These are phyloP conservation scores for Orthosia incerta DNA, from an alignment of 2,888 invertebrate species.

Conservation along the genomic window DNA sequence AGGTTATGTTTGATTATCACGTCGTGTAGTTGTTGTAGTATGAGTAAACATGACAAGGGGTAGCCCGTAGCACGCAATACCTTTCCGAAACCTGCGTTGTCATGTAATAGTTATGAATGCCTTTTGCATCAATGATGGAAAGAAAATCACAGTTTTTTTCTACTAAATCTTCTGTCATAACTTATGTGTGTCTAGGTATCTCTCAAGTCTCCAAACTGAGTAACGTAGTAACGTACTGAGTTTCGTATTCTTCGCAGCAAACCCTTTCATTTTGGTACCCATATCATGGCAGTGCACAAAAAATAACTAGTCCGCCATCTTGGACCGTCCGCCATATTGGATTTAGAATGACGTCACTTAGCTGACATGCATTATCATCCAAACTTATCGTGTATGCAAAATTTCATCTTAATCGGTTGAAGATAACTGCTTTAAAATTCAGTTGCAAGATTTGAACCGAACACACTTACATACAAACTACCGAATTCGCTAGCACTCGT, in stretches of 20 bases:
- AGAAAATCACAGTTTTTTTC: neutral
- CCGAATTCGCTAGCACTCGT: neutral
- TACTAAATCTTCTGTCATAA: slow-evolving; percentile 1
- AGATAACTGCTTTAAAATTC: no score
- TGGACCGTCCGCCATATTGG: no score
- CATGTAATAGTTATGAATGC: neutral
- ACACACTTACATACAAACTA: neutral
- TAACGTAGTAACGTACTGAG: neutral
- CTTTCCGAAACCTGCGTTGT: neutral
- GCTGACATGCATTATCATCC: no score
- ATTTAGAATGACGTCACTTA: no score
- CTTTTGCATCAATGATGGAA: neutral
- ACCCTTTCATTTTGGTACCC: no score
- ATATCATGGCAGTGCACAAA: no score
- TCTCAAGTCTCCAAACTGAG: neutral
- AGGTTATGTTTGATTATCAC: slow-evolving; percentile 35
- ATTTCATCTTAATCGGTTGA: no score
- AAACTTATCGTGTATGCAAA: no score
- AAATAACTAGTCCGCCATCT: no score
- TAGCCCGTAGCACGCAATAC: neutral
- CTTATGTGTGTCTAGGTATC: neutral
- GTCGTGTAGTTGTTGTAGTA: slow-evolving; percentile 13
- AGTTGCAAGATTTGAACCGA: no score
- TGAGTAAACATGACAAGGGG: slow-evolving; percentile 7
- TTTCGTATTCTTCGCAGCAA: no score